These are phyloP conservation scores for Palythoa grandis DNA, from an alignment of 92 coral and sea anemone genomes.

Conservation along the genomic window DNA sequence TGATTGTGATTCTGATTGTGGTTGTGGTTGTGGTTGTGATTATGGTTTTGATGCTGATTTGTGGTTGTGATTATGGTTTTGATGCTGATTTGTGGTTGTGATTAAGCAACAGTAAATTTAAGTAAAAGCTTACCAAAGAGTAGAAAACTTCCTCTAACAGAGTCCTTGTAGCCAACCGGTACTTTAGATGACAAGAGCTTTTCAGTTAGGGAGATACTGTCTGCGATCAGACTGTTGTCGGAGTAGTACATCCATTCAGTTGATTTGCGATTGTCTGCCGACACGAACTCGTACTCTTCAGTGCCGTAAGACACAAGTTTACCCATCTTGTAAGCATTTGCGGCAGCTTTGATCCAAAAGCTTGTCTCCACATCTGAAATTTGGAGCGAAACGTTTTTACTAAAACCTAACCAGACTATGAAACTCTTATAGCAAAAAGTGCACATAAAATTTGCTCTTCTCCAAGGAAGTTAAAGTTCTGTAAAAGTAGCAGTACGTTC, in stretches of 20 bases:
- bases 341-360: conserved; percentile 26
- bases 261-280: background rate
- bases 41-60: background rate
- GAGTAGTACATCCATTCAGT: conserved; percentile 6
- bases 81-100: background rate
- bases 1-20: background rate
- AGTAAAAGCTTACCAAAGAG: background rate
- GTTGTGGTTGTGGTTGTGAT: background rate
- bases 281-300: background rate
- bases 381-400: background rate
- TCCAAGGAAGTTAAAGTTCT: too few species aligned
- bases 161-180: conserved; percentile 5
- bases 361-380: conserved; percentile 14
- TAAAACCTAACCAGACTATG: background rate
- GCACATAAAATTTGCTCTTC: background rate
- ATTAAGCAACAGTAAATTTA: background rate
- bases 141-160: background rate
- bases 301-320: conserved; percentile 12
- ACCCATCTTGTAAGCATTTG: conserved; percentile 1
- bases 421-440: background rate
- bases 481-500: too few species aligned
- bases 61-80: background rate
- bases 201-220: background rate
- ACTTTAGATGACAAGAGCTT: background rate
- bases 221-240: background rate